A percentile compares a stretch with the other conserved stretches of the same genome.
Evolutionary conservation across 2,888 invertebrate genomes (phyloP).

Genomic region (Sceliomorpha sp.): DNA sequence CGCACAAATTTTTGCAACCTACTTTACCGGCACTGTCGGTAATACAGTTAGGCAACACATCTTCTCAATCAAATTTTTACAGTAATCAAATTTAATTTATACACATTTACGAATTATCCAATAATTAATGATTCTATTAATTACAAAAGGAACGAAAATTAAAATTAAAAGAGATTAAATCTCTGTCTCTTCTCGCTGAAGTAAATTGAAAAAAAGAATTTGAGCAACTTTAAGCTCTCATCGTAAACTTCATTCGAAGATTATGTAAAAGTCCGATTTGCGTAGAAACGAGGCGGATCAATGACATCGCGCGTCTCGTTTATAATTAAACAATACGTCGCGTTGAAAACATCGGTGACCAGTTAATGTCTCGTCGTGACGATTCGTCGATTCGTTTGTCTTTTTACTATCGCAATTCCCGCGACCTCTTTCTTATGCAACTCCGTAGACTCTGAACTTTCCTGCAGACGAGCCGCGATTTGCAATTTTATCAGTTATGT

Average conservation of each 20-base stretch:
- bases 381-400: conserved; percentile 44
- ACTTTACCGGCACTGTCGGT: no score
- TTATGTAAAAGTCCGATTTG: no score
- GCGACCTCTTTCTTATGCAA: conserved; percentile 62
- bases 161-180: no score
- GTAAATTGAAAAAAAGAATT: no score
- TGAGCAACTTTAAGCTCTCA: no score
- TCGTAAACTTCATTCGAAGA: no score
- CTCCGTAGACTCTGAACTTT: conserved; percentile 61
- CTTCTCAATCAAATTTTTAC: background rate
- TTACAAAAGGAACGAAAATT: no score
- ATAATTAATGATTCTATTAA: conserved; percentile 27
- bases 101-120: conserved; percentile 15
- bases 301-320: conserved; percentile 31
- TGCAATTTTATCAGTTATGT: conserved; percentile 55
- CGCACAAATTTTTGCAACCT: no score
- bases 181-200: no score
- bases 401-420: conserved; percentile 52
- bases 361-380: conserved; percentile 45
- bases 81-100: conserved; percentile 1
- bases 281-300: no score
- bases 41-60: conserved; percentile 16
- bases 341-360: conserved; percentile 45
- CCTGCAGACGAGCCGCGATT: conserved; percentile 51
- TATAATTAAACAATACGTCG: conserved; percentile 46